A percentile compares a stretch with the other conserved stretches of the same genome.
Evolutionary conservation across 2,888 invertebrate species (phyloP).

Genomic region (Halocaridina rubra): DNA sequence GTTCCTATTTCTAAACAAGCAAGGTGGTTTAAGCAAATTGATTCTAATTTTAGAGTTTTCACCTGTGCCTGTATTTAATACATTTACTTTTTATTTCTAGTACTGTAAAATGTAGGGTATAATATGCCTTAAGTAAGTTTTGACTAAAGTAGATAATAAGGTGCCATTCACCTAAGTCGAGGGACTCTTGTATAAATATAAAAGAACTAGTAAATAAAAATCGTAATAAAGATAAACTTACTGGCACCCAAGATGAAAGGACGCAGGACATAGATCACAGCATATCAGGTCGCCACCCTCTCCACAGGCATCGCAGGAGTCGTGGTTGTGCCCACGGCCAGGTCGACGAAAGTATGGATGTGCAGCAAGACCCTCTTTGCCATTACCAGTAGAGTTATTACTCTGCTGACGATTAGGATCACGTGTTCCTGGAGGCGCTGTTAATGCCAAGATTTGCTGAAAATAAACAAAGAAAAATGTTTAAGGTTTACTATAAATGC

Average conservation of each 20-base stretch:
- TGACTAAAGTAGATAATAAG: no score
- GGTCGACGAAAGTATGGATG: slow-evolving; percentile 88
- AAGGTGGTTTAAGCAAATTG: no score
- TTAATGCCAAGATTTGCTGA: slow-evolving; percentile 62
- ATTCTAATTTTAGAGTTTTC: no score
- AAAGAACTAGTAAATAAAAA: background rate
- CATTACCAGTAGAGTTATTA: slow-evolving; percentile 8
- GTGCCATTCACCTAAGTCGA: no score
- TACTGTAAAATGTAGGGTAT: no score
- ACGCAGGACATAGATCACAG: slow-evolving; percentile 95
- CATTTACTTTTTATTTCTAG: no score
- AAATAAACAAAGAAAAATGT: background rate
- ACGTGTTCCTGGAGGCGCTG: slow-evolving; percentile 61
- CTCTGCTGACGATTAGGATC: slow-evolving; percentile 47
- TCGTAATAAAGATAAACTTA: slow-evolving; percentile 72
- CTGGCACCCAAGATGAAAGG: slow-evolving; percentile 95
- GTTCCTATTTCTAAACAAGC: no score
- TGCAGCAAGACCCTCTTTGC: slow-evolving; percentile 71
- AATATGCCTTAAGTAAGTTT: no score
- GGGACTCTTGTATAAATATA: background rate
- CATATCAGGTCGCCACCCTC: slow-evolving; percentile 96
- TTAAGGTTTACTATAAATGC: no score
- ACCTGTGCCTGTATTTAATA: no score
- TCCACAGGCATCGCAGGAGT: slow-evolving; percentile 92
- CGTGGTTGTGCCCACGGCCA: slow-evolving; percentile 91